Percentiles rank a stretch among this genome's conserved stretches.
phyloP scores from a whole-genome alignment of 2,113 vertebrate species.

The Pseudorasbora parva region DNA sequence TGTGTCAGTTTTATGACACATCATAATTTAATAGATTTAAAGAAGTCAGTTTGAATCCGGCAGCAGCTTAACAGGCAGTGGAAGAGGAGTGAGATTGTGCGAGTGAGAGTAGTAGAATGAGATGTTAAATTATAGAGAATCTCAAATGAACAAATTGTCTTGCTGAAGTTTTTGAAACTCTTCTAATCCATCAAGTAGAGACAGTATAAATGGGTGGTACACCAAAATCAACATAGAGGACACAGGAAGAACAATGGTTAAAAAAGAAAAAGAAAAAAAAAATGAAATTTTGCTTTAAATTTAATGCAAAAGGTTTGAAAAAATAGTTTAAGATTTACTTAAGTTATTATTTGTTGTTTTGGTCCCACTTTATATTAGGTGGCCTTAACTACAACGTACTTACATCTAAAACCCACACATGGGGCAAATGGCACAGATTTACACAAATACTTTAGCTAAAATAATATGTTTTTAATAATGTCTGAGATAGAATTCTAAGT shows the following conservation, averaged over 20 bases:
- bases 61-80: background rate
- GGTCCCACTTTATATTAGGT: too few relatives aligned
- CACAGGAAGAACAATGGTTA: background rate
- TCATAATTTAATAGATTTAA: conserved; percentile 78
- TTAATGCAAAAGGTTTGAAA: background rate
- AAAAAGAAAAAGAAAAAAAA: too few relatives aligned
- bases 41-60: conserved; percentile 72
- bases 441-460: too few relatives aligned
- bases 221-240: background rate
- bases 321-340: background rate
- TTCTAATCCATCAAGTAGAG: background rate
- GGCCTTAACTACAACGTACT: too few relatives aligned
- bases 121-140: conserved; percentile 77
- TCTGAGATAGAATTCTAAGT: too few relatives aligned
- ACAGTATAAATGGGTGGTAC: background rate
- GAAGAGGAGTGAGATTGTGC: conserved; percentile 28
- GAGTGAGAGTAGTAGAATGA: conserved; percentile 1
- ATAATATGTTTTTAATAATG: too few relatives aligned
- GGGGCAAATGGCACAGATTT: too few relatives aligned
- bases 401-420: too few relatives aligned
- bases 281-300: background rate
- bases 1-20: conserved; percentile 72
- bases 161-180: conserved; percentile 61
- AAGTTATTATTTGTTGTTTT: too few relatives aligned
- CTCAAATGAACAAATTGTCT: conserved; percentile 76